Base-by-base conservation (phyloP, 2,113 vertebrate species). In the Ictalurus punctatus region DNA sequence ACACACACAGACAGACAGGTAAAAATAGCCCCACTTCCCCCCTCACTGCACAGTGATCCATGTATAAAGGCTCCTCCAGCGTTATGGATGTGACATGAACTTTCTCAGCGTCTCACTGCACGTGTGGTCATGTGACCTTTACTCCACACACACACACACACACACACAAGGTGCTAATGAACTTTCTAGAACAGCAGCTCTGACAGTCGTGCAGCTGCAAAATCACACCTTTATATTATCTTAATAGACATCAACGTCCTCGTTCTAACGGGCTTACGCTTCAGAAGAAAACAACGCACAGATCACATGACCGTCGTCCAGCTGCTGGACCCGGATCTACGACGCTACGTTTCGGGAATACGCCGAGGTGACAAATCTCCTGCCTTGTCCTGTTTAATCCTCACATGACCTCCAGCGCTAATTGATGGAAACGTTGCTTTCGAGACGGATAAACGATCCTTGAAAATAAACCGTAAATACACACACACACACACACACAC, bases 21-120 rank as follows among this genome's bases (percentile, higher is more conserved):
- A 92, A 82, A 91, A 90, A 92, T 90, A 92, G 88, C 9, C 54
- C n/a, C 84, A 82, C 83, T 86, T 88, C 90, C 89, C 85, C 92
- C 85, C 73, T 78, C 81, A 81, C 44, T 83, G 78, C 71, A 85
- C 87, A 61, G 30, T 82, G 27, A 82, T 21, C 52, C 7, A n/a
- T 81, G 79, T 58, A 81, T 58, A 81, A 81, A 81, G 3, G 1
- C 56, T 37, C n/a, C 30, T 34, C 17, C 80, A 21, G 30, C 1
- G 54, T 82, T 34, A 23, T 34, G 54, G 30, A 82, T 37, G 54
- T 3, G 6, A 59, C 7, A 61, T 13, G 21, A 83, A 61, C 19
- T 37, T 4, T 13, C 8, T 13, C 19, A 19, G 16, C 9, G 7
- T 37, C 80, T 82, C 54, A 10, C n/a, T 59, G 79, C 78, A 81